These are phyloP conservation scores for Nowickia ferox DNA, from an alignment of 2,888 invertebrate genomes.

Conservation along the genomic window DNA sequence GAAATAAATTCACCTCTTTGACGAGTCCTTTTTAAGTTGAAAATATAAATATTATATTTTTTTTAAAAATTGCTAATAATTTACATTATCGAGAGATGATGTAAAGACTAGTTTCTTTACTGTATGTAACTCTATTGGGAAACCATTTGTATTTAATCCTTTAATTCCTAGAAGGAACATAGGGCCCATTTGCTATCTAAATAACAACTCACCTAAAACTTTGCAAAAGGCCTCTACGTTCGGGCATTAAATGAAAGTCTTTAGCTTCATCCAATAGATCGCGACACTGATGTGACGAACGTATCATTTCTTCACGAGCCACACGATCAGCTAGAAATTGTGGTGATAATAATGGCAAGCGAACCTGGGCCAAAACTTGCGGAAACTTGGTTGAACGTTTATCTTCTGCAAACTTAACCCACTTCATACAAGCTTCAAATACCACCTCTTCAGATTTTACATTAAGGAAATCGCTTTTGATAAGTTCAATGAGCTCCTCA, in stretches of 20 bases:
- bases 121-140: too few species aligned
- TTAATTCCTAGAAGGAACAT: too few species aligned
- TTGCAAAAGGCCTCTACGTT: slow-evolving; percentile 89
- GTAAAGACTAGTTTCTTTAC: too few species aligned
- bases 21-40: slow-evolving; percentile 84
- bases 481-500: slow-evolving; percentile 87
- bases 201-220: slow-evolving; percentile 84
- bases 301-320: slow-evolving; percentile 90
- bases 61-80: too few species aligned
- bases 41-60: slow-evolving; percentile 10
- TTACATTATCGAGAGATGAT: too few species aligned
- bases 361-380: slow-evolving; percentile 88
- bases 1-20: slow-evolving; percentile 89
- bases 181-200: too few species aligned
- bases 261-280: slow-evolving; percentile 94
- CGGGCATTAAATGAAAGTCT: slow-evolving; percentile 94
- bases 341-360: slow-evolving; percentile 91
- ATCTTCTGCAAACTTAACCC: slow-evolving; percentile 88
- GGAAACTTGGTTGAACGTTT: slow-evolving; percentile 86
- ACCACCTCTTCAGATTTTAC: slow-evolving; percentile 91
- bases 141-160: too few species aligned
- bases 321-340: slow-evolving; percentile 92
- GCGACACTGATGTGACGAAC: slow-evolving; percentile 91
- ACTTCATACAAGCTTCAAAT: slow-evolving; percentile 92
- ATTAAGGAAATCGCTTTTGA: slow-evolving; percentile 90